Evolutionary conservation across 23 tunicate genomes (phyloP).

Genomic region (Ciona savignyi): DNA sequence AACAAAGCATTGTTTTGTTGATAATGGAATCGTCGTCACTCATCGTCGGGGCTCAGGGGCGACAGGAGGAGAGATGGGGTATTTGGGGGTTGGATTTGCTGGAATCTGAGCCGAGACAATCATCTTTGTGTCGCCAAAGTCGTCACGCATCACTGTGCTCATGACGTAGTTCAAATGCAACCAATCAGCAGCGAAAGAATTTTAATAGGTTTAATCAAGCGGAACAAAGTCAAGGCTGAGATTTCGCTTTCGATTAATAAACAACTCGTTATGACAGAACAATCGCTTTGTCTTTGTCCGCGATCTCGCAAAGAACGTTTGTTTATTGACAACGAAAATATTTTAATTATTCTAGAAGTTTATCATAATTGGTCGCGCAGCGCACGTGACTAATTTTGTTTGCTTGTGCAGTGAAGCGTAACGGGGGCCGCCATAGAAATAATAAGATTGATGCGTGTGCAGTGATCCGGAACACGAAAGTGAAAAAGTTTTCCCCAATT

Average conservation of each 20-base stretch:
- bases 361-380: no score
- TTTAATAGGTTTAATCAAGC: not conserved
- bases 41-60: not conserved
- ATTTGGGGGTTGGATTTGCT: not conserved
- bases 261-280: not conserved
- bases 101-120: no score
- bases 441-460: not conserved
- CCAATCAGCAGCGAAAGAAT: not conserved
- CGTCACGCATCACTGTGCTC: not conserved
- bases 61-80: not conserved
- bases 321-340: not conserved
- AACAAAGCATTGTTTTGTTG: not conserved
- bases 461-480: not conserved
- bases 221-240: not conserved
- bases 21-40: not conserved
- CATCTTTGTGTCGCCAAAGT: not conserved
- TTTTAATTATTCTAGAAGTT: no score
- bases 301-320: no score
- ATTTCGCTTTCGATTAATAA: not conserved
- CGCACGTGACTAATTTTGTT: not conserved
- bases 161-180: not conserved
- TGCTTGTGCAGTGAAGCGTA: not conserved
- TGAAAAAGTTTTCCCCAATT: not conserved
- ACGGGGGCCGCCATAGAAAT: not conserved
- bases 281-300: not conserved